A percentile compares a stretch with the other conserved stretches of the same genome.
phyloP scores from a whole-genome alignment of 2,797 vertebrate species.

The Tragelaphus eurycerus region DNA sequence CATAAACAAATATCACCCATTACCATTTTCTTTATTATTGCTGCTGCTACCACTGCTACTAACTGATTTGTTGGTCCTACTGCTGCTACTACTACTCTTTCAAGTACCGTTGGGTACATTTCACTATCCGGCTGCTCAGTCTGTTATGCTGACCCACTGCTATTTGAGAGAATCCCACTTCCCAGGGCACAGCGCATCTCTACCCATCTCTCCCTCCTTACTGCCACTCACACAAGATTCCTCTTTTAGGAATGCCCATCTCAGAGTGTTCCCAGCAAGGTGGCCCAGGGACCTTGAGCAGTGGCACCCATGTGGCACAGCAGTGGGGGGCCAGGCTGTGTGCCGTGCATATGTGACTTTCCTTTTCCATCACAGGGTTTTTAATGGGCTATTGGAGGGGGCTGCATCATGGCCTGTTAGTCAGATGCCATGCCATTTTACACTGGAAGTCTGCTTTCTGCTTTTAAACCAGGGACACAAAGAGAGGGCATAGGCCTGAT shows the following conservation, averaged over 20 bases:
- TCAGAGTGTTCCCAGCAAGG: neutral
- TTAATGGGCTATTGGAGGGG: neutral
- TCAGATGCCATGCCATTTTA: neutral
- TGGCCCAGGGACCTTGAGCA: neutral
- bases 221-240: neutral
- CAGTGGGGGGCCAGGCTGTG: neutral
- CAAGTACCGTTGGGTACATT: neutral
- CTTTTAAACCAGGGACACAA: neutral
- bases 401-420: neutral
- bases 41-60: neutral
- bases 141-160: neutral
- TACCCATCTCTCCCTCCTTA: neutral
- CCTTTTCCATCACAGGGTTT: neutral
- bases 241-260: neutral
- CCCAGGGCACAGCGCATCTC: rapidly evolving
- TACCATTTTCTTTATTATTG: neutral
- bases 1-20: neutral
- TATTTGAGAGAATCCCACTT: neutral
- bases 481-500: neutral
- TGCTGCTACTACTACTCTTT: rapidly evolving
- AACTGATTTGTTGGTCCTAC: rapidly evolving
- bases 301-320: neutral
- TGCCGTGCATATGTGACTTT: neutral
- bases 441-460: neutral
- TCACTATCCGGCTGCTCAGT: rapidly evolving